Base-by-base conservation (phyloP, 2,888 invertebrate genomes). In the Galerucella nymphaeae region DNA sequence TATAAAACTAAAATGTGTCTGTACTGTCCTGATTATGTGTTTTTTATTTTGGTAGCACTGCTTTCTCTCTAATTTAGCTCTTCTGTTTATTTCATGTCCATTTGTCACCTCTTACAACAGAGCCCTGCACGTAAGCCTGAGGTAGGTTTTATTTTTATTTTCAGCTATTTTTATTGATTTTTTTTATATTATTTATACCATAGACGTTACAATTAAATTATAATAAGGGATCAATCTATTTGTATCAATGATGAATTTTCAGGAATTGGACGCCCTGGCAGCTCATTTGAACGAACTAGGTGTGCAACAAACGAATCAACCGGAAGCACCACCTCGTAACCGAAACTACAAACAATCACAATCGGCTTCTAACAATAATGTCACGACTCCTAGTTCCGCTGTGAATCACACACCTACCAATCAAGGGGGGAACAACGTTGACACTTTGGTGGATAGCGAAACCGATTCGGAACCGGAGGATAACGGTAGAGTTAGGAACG, bases 221-320 rank as follows among this genome's bases (percentile, higher is more conserved):
- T 30, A 30, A 30, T 2, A 30, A 30, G 30, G 30, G 2, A 30
- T 5, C 30, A 4, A 13, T 45, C 13, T 13, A 0, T 14, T 13
- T 13, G 13, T 45, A 45, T 13, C 18, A 23, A 3, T 30, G 5
- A 14, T 30, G n/a, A 3, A 58, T 80, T 84, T 83, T 86, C 88
- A 98, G 96, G 98, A 98, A 89, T 91, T 99, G 90, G 98, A 99
- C 89, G 94, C 94, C 86, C 89, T 99, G 86, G 98, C 98, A 78
- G 96, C 96, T 84, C 97, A 99, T 88, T 91, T 98, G 85, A 97
- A 96, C 88, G 96, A 97, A 89, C 90, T 98, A 85, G 97, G 95
- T 82, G 90, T 90, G 77, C 92, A 92, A 82, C 91, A 91, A 77
- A 74, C 79, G 38, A 91, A 91, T 81, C 91, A 91, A 79, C 91